A percentile compares a stretch with the other conserved stretches of the same genome.
Evolutionary conservation across 2,113 vertebrate species (phyloP).

Genomic region (Vulpes lagopus): DNA sequence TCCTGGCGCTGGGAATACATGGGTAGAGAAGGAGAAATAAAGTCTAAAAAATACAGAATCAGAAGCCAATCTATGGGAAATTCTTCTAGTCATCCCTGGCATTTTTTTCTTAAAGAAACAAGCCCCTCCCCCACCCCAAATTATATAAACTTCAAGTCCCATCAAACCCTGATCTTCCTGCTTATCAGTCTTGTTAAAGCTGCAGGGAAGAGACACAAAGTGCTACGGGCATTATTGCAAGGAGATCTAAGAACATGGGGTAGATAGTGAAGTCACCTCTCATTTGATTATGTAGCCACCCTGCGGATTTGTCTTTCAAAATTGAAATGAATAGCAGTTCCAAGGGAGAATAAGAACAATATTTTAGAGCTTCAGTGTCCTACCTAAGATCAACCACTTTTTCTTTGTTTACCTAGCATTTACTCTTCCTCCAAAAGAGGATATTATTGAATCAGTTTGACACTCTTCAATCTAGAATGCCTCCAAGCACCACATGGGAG

Average conservation of each 20-base stretch:
- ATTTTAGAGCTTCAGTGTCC: background rate
- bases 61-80: background rate
- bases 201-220: background rate
- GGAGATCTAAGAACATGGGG: background rate
- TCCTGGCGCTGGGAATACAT: background rate
- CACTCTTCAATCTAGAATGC: background rate
- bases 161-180: background rate
- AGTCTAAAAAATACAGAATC: background rate
- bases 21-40: background rate
- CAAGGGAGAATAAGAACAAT: background rate
- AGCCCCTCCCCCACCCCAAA: background rate
- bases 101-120: conserved; percentile 5
- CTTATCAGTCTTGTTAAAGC: background rate
- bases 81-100: background rate
- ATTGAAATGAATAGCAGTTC: background rate
- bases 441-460: background rate
- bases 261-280: background rate
- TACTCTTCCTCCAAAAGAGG: background rate
- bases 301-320: background rate
- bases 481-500: background rate
- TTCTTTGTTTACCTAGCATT: background rate
- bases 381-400: background rate
- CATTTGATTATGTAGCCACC: background rate
- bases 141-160: background rate
- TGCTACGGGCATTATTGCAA: background rate